A percentile compares a stretch with the other conserved stretches of the same genome.
These are phyloP conservation scores for Ariolimax columbianus DNA, from an alignment of 2,888 invertebrate genomes.

Conservation along the genomic window DNA sequence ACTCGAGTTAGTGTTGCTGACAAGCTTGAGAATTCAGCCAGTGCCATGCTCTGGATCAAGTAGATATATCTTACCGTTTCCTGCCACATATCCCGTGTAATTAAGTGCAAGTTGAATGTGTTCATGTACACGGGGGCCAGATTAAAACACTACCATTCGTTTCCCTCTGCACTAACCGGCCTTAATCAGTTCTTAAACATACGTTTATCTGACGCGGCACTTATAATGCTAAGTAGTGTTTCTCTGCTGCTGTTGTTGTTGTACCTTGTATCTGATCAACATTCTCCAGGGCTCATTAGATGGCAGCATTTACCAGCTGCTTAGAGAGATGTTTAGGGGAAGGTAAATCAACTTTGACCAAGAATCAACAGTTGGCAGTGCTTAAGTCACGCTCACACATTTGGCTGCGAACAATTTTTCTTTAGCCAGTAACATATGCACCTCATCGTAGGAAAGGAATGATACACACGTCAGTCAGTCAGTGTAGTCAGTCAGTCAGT, in stretches of 20 bases:
- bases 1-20: not conserved
- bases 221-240: not conserved
- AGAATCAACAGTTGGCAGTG: not conserved
- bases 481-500: no score
- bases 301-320: not conserved
- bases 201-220: not conserved
- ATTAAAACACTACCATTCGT: not conserved
- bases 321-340: not conserved
- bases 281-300: not conserved
- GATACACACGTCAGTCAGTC: no score
- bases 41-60: not conserved
- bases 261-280: not conserved
- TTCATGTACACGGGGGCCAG: not conserved
- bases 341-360: not conserved
- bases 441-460: no score
- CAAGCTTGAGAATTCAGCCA: not conserved
- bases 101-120: not conserved
- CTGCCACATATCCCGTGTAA: not conserved
- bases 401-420: no score
- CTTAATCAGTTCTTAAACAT: not conserved
- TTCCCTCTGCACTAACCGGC: not conserved
- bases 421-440: no score
- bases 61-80: not conserved
- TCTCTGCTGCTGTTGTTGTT: not conserved
- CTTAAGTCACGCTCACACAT: no score